A percentile compares a stretch with the other conserved stretches of the same genome.
These are phyloP conservation scores for Thunnus albacares DNA, from an alignment of 2,797 vertebrate species.

Conservation along the genomic window DNA sequence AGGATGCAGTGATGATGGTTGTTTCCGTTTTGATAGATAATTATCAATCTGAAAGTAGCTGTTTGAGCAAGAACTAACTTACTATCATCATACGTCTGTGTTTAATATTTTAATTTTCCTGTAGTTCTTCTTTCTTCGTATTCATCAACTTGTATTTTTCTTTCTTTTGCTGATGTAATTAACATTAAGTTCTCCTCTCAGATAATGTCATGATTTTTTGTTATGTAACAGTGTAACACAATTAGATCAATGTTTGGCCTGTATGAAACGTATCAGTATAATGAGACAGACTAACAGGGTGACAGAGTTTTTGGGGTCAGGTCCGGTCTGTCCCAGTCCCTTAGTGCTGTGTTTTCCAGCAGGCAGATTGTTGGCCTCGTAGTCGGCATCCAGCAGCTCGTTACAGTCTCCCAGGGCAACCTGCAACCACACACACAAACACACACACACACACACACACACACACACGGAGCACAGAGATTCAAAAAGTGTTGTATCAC, in stretches of 20 bases:
- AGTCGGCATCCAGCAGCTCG: slow-evolving; percentile 89
- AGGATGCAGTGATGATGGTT: too few relatives aligned
- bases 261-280: slow-evolving; percentile 7
- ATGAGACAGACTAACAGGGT: slow-evolving; percentile 84
- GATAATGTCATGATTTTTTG: slow-evolving; percentile 5
- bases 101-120: background rate
- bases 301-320: slow-evolving; percentile 81
- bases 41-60: background rate
- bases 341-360: slow-evolving; percentile 92
- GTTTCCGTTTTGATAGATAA: background rate
- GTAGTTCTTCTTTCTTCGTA: background rate
- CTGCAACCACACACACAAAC: slow-evolving; percentile 74
- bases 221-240: slow-evolving; percentile 24
- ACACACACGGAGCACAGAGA: background rate
- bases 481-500: background rate
- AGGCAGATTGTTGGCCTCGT: slow-evolving; percentile 86
- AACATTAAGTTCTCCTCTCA: background rate
- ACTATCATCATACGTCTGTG: too few relatives aligned
- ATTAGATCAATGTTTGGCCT: slow-evolving; percentile 9
- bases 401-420: slow-evolving; percentile 92
- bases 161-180: background rate
- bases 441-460: background rate
- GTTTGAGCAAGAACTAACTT: too few relatives aligned
- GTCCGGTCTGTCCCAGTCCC: slow-evolving; percentile 90
- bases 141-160: background rate